Conservation (phyloP, 1,140 invertebrate species). For the Lepidurus arcticus region DNA sequence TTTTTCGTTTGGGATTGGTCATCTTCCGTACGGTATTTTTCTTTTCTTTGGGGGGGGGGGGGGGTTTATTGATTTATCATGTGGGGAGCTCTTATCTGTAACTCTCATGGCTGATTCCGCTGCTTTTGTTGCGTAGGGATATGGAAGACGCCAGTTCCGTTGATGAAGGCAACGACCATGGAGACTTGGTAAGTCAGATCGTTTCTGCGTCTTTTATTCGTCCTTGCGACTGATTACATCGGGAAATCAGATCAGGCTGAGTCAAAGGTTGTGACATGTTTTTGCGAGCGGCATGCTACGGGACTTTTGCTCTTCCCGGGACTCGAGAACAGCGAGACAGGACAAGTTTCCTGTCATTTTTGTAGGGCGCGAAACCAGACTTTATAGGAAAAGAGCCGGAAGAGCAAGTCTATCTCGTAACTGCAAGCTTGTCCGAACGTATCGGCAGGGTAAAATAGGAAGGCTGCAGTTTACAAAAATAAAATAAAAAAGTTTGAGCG, state of each 20-base stretch:
- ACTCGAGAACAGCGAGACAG: no score
- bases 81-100: conserved; percentile 31
- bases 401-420: no score
- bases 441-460: no score
- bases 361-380: no score
- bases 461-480: no score
- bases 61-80: conserved; percentile 22
- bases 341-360: no score
- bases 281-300: no score
- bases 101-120: conserved; percentile 18
- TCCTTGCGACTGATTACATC: background rate
- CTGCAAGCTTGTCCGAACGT: no score
- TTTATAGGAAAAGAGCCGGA: no score
- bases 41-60: background rate
- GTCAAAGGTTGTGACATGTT: background rate
- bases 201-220: background rate
- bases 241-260: background rate
- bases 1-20: background rate
- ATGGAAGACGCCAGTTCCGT: conserved; percentile 75
- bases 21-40: background rate
- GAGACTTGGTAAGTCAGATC: conserved; percentile 69
- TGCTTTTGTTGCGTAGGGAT: conserved; percentile 57
- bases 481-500: no score
- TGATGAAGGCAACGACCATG: conserved; percentile 71
- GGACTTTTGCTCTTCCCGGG: no score